These are phyloP conservation scores for Panthera tigris DNA, from an alignment of 2,113 vertebrate genomes.

Conservation along the genomic window DNA sequence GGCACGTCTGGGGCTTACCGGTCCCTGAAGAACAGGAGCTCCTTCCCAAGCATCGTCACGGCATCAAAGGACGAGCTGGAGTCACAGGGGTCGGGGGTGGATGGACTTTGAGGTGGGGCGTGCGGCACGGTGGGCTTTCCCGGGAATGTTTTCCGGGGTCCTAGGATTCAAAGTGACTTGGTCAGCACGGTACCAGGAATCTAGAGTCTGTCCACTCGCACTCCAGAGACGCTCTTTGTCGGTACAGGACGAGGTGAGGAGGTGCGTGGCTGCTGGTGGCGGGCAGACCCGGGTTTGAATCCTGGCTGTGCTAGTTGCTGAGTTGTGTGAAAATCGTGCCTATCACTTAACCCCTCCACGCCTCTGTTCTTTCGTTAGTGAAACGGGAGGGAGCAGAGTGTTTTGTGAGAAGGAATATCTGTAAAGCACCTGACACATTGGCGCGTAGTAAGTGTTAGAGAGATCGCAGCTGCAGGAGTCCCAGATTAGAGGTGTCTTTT, in stretches of 20 bases:
- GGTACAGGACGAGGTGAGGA: not conserved
- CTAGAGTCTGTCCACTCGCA: not conserved
- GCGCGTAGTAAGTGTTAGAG: not conserved
- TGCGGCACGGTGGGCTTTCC: conserved; percentile 56
- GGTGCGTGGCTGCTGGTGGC: rapidly evolving
- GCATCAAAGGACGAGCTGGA: conserved; percentile 76
- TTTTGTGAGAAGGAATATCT: not conserved
- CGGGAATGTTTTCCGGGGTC: conserved; percentile 66
- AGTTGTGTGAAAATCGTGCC: not conserved
- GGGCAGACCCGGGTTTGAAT: not conserved
- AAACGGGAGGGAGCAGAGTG: not conserved
- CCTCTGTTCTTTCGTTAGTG: not conserved
- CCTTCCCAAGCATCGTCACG: conserved; percentile 75
- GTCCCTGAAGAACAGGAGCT: conserved; percentile 79
- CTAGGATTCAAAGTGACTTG: conserved; percentile 66
- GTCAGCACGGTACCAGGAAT: not conserved
- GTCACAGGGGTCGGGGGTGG: conserved; percentile 75
- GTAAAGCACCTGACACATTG: not conserved
- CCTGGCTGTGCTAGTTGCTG: not conserved
- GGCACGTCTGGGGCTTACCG: conserved; percentile 29
- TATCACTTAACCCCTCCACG: not conserved
- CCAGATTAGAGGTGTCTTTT: not conserved
- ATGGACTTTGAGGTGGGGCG: not conserved
- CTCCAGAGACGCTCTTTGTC: not conserved
- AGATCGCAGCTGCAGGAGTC: not conserved